Evolutionary conservation across 2,113 vertebrate genomes (phyloP).

Genomic region (Ranitomeya variabilis): DNA sequence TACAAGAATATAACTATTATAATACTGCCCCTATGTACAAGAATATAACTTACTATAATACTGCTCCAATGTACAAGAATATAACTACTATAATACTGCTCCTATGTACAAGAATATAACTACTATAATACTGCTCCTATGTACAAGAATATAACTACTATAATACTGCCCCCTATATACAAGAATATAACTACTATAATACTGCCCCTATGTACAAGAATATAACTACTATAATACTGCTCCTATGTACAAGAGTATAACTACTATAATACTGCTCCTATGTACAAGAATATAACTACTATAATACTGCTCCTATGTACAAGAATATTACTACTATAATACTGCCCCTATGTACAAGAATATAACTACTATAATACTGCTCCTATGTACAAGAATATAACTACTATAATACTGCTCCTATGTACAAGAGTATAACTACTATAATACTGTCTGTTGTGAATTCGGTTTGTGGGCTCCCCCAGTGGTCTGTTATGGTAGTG

Average conservation of each 20-base stretch:
- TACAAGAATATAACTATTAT: conserved; percentile 4
- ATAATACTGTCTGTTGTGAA: conserved; percentile 3
- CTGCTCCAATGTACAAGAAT: neutral
- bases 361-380: neutral
- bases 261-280: neutral
- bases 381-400: conserved; percentile 2
- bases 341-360: neutral
- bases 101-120: neutral
- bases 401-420: neutral
- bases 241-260: conserved; percentile 2
- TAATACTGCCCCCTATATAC: neutral
- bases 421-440: conserved; percentile 6
- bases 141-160: conserved; percentile 16
- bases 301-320: neutral
- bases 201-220: no score
- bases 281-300: conserved; percentile 10
- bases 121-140: neutral
- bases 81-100: conserved; percentile 4
- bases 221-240: neutral
- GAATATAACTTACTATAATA: neutral
- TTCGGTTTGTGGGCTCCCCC: no score
- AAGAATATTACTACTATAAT: conserved; percentile 10
- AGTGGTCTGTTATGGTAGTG: no score
- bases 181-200: conserved; percentile 3
- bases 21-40: neutral